These are phyloP conservation scores for Diachrysia chrysitis DNA, from an alignment of 2,888 invertebrate genomes.

Conservation along the genomic window DNA sequence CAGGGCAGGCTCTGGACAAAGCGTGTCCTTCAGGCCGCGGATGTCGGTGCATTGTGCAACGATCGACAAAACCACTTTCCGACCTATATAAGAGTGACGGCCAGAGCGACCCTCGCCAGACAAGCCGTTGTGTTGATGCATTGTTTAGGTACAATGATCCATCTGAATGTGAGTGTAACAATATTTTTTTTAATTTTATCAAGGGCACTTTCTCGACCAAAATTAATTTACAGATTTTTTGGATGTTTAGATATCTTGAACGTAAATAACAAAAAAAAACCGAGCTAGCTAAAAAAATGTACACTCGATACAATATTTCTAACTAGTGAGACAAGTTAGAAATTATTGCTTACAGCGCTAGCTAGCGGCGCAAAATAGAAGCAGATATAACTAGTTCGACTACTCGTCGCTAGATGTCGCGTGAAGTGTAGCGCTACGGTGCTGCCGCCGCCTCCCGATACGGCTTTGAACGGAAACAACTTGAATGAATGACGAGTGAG, in stretches of 20 bases:
- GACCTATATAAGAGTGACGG: conserved; percentile 56
- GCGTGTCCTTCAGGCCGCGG: conserved; percentile 74
- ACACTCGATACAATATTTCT: not conserved
- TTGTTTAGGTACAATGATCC: not conserved
- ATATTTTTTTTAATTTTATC: too few relatives aligned
- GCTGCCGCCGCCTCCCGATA: conserved; percentile 65
- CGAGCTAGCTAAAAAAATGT: not conserved
- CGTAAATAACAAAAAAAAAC: not conserved
- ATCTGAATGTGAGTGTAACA: not conserved
- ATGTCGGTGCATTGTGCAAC: conserved; percentile 76
- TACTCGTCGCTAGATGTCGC: conserved; percentile 84
- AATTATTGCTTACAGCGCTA: conserved; percentile 26
- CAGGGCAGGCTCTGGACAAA: conserved; percentile 68
- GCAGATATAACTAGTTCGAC: conserved; percentile 69
- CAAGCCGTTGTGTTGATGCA: conserved; percentile 9
- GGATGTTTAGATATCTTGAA: too few relatives aligned
- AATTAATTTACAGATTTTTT: too few relatives aligned
- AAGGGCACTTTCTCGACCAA: too few relatives aligned
- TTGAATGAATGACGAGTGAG: conserved; percentile 81
- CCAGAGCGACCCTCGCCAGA: conserved; percentile 30
- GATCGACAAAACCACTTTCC: conserved; percentile 61
- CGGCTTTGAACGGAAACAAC: conserved; percentile 66
- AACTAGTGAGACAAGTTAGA: not conserved
- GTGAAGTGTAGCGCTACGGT: conserved; percentile 56
- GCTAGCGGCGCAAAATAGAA: conserved; percentile 62